These are phyloP conservation scores for Lutraria rhynchaena DNA, from an alignment of 1,140 invertebrate species.

Conservation along the genomic window DNA sequence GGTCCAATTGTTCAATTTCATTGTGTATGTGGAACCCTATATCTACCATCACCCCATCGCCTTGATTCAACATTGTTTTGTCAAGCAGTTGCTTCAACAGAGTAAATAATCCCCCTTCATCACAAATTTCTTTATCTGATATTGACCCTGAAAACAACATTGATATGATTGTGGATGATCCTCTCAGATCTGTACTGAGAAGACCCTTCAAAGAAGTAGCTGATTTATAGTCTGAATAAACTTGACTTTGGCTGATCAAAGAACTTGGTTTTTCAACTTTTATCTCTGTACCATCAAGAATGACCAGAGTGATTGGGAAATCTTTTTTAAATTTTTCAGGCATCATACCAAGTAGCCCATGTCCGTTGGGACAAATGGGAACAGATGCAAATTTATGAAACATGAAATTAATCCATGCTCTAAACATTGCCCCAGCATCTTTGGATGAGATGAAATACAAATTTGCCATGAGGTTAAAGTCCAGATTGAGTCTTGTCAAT, in stretches of 20 bases:
- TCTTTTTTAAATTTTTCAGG: slow-evolving; percentile 51
- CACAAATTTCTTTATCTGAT: slow-evolving; percentile 62
- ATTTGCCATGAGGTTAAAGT: slow-evolving; percentile 35
- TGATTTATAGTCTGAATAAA: slow-evolving; percentile 66
- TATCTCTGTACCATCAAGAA: slow-evolving; percentile 62
- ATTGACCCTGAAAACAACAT: slow-evolving; percentile 63
- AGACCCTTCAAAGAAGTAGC: slow-evolving; percentile 60
- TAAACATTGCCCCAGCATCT: slow-evolving; percentile 33
- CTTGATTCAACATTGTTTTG: slow-evolving; percentile 8
- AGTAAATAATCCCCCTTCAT: slow-evolving; percentile 42
- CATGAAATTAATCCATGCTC: slow-evolving; percentile 58
- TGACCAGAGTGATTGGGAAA: slow-evolving; percentile 44
- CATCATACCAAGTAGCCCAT: slow-evolving; percentile 47
- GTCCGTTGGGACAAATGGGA: slow-evolving; percentile 48
- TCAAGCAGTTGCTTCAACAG: slow-evolving; percentile 18
- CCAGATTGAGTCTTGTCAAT: slow-evolving; percentile 21
- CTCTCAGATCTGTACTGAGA: slow-evolving; percentile 60
- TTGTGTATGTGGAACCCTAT: slow-evolving; percentile 44
- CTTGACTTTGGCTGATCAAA: slow-evolving; percentile 51
- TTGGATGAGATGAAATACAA: slow-evolving; percentile 25
- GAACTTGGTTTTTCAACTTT: slow-evolving; percentile 51
- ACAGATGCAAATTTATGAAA: slow-evolving; percentile 57
- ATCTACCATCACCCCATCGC: slow-evolving; percentile 56
- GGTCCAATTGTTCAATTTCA: slow-evolving; percentile 35
- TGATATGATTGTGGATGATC: slow-evolving; percentile 55